Conservation (phyloP, 2,797 vertebrate species). For the Pempheris klunzingeri region DNA sequence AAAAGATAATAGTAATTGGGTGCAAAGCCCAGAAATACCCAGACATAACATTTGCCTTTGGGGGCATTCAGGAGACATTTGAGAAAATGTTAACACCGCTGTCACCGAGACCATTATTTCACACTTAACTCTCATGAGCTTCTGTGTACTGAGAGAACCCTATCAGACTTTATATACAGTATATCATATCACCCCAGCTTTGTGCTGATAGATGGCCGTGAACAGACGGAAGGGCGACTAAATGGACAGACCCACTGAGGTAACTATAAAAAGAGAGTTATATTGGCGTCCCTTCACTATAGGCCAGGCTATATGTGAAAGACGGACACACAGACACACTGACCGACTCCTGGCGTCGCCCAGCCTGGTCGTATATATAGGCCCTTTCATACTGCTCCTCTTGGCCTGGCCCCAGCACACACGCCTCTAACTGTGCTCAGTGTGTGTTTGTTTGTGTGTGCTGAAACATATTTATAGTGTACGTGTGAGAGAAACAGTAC, state of each 20-base stretch:
- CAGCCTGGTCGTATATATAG: slow-evolving; percentile 61
- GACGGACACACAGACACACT: slow-evolving; percentile 43
- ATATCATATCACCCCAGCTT: background rate
- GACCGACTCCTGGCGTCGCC: slow-evolving; percentile 63
- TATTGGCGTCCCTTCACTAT: slow-evolving; percentile 21
- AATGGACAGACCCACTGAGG: background rate
- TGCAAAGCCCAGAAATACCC: slow-evolving; percentile 22
- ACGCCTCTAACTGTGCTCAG: slow-evolving; percentile 40
- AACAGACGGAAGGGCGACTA: background rate
- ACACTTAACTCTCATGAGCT: background rate
- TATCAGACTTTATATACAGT: no score
- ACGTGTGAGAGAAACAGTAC: slow-evolving; percentile 35
- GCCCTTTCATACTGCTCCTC: slow-evolving; percentile 63
- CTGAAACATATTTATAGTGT: slow-evolving; percentile 54
- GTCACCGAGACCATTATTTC: slow-evolving; percentile 1
- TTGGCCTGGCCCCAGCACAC: slow-evolving; percentile 50
- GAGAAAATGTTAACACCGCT: slow-evolving; percentile 32
- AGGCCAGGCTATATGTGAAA: slow-evolving; percentile 30
- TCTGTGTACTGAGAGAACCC: background rate
- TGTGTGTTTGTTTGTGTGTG: slow-evolving; percentile 52
- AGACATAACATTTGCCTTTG: slow-evolving; percentile 46
- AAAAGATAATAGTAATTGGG: slow-evolving; percentile 44
- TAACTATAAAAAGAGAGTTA: slow-evolving; percentile 38
- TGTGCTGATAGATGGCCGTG: background rate
- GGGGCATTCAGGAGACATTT: slow-evolving; percentile 17